Base-by-base conservation (phyloP, 37 sponge, comb jelly and placozoan species). In the Diacarnus erythraeanus region DNA sequence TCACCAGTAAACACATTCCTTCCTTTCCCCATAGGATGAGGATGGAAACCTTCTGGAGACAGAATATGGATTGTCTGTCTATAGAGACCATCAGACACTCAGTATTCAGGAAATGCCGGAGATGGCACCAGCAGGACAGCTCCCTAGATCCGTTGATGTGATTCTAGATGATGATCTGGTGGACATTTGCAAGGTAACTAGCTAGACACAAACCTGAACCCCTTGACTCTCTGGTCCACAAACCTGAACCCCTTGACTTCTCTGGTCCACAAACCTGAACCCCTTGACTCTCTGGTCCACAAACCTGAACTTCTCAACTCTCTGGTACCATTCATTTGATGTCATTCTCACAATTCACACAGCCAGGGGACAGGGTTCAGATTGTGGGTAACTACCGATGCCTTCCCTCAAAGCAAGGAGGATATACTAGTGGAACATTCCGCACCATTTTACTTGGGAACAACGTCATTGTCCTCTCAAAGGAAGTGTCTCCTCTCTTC, bases 31-130 rank as follows among this genome's bases (percentile, higher is more conserved):
- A 30, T 42, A 93, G 93, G 99, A 98, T 78, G 99, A 96, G 41
- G 99, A 96, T 34, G 95, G 93, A 15, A 93, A 98, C 56, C 95
- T 94, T 33, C 83, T 98, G 59, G 97, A 98, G 80, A 98, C 99
- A 26, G 99, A 98, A 72, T 98, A 85, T 78, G 99, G 99, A n/a
- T 34, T 96, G 65, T 98, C 85, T 63, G 75, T 87, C 31, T 98
- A 91, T 69, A 69, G 83, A 36, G 97, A 98, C 67, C 92, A 98
- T 73, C 99, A 98, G 85, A 92, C 99, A 26, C 68, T 98, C 33
- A 92, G 80, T 56, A 90, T 98, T 42, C 99, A 98, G 81, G 99
- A 98, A 79, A 91, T 96, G 92, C 99, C 99, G 54, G 99, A 98
- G 84, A 94, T 87, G 58, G 90, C 99, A 33, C 99, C 99, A 39